These are phyloP conservation scores for Metellina segmentata DNA, from an alignment of 2,888 invertebrate species.

Conservation along the genomic window DNA sequence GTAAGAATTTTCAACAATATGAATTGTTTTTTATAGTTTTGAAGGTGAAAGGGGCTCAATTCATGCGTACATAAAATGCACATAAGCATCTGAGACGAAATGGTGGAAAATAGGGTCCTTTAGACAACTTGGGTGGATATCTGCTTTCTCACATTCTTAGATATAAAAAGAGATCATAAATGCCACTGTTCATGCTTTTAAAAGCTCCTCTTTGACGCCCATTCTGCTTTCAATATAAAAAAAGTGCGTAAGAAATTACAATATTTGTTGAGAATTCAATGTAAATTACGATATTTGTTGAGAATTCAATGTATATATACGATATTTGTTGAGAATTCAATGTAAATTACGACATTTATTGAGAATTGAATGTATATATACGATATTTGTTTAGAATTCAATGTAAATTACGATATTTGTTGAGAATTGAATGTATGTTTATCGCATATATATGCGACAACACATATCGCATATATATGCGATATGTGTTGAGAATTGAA, in stretches of 20 bases:
- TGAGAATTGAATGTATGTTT: neutral
- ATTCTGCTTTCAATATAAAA: neutral
- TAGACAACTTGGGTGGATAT: neutral
- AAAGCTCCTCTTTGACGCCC: neutral
- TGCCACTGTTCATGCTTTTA: conserved; percentile 13
- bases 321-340: no score
- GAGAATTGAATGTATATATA: neutral
- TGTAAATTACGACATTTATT: neutral
- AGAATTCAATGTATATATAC: neutral
- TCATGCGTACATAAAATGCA: neutral
- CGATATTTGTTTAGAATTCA: no score
- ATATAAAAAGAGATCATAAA: conserved; percentile 19
- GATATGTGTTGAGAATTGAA: no score
- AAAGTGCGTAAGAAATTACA: neutral
- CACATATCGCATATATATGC: no score
- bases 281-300: neutral
- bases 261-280: neutral
- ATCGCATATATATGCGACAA: no score
- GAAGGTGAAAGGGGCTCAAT: conserved; percentile 1
- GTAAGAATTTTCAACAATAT: conserved; percentile 37
- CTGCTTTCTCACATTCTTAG: conserved; percentile 1
- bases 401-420: neutral
- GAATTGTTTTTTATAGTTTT: conserved; percentile 21
- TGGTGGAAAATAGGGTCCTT: neutral
- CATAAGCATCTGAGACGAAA: neutral